phyloP scores from a whole-genome alignment of 2,888 invertebrate genomes.

The Chamaedrilus cognettii region DNA sequence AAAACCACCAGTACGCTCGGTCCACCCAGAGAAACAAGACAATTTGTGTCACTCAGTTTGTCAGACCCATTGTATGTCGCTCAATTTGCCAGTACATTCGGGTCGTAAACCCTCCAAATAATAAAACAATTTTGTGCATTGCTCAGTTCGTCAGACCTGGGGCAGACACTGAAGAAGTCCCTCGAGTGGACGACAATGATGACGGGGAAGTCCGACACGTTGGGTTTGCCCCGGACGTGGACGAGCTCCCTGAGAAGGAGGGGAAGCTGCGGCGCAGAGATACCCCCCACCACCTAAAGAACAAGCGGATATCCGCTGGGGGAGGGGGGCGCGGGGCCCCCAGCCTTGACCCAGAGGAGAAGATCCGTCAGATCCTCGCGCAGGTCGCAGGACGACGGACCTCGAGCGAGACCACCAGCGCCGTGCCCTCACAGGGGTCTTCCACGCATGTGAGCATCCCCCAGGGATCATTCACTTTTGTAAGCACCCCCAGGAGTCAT shows the following conservation, averaged over 20 bases:
- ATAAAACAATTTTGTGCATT: too few species aligned
- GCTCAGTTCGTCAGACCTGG: too few species aligned
- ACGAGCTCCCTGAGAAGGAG: slow-evolving; percentile 46
- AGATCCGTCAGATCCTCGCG: slow-evolving; percentile 44
- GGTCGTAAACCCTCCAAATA: too few species aligned
- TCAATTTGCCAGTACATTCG: too few species aligned
- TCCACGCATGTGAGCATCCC: not conserved
- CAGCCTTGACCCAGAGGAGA: slow-evolving; percentile 50
- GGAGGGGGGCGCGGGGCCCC: not conserved
- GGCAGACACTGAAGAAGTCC: not conserved
- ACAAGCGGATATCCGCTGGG: slow-evolving; percentile 66
- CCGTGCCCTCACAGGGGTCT: not conserved
- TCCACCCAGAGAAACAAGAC: too few species aligned
- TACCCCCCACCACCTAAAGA: slow-evolving; percentile 99
- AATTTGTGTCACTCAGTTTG: too few species aligned
- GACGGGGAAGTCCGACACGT: slow-evolving; percentile 38
- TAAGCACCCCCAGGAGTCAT: too few species aligned
- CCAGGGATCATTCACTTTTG: too few species aligned
- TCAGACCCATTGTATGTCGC: too few species aligned
- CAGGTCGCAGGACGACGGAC: slow-evolving; percentile 16
- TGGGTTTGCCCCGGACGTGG: slow-evolving; percentile 52
- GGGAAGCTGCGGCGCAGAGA: slow-evolving; percentile 79
- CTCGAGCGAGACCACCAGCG: not conserved
- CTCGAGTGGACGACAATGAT: not conserved
- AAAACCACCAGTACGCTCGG: too few species aligned